Percentiles rank a stretch among this genome's conserved stretches.
Conservation (phyloP, 2,888 invertebrate species). For the Spodoptera exigua region DNA sequence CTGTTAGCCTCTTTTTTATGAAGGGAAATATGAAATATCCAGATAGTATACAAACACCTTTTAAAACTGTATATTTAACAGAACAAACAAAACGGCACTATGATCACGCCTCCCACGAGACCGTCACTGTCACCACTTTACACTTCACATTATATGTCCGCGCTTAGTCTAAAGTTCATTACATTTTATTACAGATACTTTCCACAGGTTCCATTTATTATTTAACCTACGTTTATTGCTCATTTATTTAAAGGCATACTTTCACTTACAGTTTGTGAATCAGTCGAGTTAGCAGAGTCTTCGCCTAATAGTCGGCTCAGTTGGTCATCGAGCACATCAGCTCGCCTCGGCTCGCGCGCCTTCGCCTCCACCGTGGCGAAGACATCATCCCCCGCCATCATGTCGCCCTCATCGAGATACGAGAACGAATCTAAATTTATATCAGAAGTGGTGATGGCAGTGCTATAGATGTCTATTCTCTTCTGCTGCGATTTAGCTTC, state of each 20-base stretch:
- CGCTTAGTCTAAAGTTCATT: conserved; percentile 63
- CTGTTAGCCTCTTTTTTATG: conserved; percentile 63
- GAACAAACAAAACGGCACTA: conserved; percentile 62
- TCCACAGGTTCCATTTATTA: conserved; percentile 48
- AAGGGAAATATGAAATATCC: conserved; percentile 55
- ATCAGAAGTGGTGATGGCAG: conserved; percentile 86
- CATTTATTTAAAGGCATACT: conserved; percentile 77
- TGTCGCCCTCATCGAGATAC: conserved; percentile 83
- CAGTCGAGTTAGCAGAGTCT: conserved; percentile 76
- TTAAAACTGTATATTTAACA: conserved; percentile 62
- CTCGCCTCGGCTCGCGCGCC: conserved; percentile 66
- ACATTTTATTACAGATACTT: conserved; percentile 66
- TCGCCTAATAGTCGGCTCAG: conserved; percentile 79
- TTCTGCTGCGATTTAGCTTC: conserved; percentile 81
- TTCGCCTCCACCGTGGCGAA: conserved; percentile 72
- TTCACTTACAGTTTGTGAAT: conserved; percentile 81
- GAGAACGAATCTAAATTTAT: conserved; percentile 88
- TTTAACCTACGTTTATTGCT: conserved; percentile 75
- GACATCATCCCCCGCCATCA: conserved; percentile 84
- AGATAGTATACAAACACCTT: conserved; percentile 65
- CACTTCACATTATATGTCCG: conserved; percentile 73
- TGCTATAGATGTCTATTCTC: conserved; percentile 88
- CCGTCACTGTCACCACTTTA: conserved; percentile 58
- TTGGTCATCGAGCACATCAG: conserved; percentile 74
- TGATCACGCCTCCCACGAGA: conserved; percentile 55